phyloP scores from a whole-genome alignment of 2,888 invertebrate species.

The Drosophila paramelanica region DNA sequence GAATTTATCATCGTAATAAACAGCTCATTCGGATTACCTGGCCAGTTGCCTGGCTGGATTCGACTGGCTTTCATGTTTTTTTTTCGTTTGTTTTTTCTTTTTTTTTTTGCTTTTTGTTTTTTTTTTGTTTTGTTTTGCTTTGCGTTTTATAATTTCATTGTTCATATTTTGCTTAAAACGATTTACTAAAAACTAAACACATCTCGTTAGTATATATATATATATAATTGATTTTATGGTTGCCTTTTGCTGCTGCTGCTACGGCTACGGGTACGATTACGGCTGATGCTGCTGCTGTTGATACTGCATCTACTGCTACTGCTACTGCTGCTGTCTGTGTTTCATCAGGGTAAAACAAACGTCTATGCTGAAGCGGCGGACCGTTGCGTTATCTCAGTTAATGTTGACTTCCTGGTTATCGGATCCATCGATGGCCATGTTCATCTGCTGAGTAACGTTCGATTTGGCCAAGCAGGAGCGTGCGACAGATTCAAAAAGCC shows the following conservation, averaged over 20 bases:
- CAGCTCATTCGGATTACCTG: conserved; percentile 19
- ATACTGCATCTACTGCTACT: conserved; percentile 25
- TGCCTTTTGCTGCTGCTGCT: conserved; percentile 7
- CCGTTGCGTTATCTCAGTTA: conserved; percentile 61
- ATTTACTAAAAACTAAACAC: conserved; percentile 71
- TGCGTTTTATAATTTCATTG: conserved; percentile 41
- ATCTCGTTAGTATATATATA: conserved; percentile 56
- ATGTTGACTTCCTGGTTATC: conserved; percentile 84
- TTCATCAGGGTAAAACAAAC: conserved; percentile 45
- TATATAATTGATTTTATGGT: conserved; percentile 51
- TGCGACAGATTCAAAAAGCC: conserved; percentile 98
- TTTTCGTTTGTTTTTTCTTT: conserved; percentile 11
- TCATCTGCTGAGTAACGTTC: conserved; percentile 85
- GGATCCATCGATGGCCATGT: conserved; percentile 80
- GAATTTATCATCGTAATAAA: conserved; percentile 36
- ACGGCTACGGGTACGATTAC: conserved; percentile 6
- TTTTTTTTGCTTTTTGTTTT: conserved; percentile 26
- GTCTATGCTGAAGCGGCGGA: conserved; percentile 49
- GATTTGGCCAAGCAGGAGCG: conserved; percentile 97
- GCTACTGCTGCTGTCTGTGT: conserved; percentile 31
- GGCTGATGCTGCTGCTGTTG: conserved; percentile 23
- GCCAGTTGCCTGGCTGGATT: not conserved
- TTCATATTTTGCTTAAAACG: conserved; percentile 72
- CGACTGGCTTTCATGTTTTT: conserved; percentile 3
- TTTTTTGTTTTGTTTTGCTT: conserved; percentile 29